phyloP scores from a whole-genome alignment of 2,888 invertebrate genomes.

The Heteromurus nitidus region DNA sequence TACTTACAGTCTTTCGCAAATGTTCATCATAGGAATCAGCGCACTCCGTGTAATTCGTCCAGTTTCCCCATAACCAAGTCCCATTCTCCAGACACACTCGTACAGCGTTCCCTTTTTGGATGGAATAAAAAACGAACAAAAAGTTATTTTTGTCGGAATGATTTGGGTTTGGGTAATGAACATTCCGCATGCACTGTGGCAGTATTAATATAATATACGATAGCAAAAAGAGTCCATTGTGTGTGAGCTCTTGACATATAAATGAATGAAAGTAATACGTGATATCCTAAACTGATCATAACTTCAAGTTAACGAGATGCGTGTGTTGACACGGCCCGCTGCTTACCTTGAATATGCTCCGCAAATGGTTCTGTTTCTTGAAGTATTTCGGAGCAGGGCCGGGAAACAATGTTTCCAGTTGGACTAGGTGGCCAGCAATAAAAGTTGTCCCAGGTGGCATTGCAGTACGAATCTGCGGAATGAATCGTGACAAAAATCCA shows the following conservation, averaged over 20 bases:
- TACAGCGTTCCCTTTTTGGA: conserved; percentile 73
- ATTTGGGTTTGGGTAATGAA: no score
- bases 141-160: no score
- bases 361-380: conserved; percentile 53
- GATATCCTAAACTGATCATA: no score
- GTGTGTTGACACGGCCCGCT: neutral
- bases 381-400: conserved; percentile 82
- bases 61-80: conserved; percentile 74
- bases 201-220: no score
- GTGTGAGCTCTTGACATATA: no score
- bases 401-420: conserved; percentile 81
- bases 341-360: conserved; percentile 53
- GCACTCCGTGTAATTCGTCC: conserved; percentile 75
- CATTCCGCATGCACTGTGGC: no score
- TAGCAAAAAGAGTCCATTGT: no score
- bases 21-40: conserved; percentile 65
- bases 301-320: neutral
- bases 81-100: conserved; percentile 73
- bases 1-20: conserved; percentile 39
- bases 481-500: no score
- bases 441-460: conserved; percentile 86
- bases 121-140: no score
- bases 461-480: conserved; percentile 80
- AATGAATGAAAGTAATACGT: no score
- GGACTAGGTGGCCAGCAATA: conserved; percentile 92